A percentile compares a stretch with the other conserved stretches of the same genome.
Evolutionary conservation across 2,888 invertebrate species (phyloP).

Genomic region (Drosophila suboccidentalis): DNA sequence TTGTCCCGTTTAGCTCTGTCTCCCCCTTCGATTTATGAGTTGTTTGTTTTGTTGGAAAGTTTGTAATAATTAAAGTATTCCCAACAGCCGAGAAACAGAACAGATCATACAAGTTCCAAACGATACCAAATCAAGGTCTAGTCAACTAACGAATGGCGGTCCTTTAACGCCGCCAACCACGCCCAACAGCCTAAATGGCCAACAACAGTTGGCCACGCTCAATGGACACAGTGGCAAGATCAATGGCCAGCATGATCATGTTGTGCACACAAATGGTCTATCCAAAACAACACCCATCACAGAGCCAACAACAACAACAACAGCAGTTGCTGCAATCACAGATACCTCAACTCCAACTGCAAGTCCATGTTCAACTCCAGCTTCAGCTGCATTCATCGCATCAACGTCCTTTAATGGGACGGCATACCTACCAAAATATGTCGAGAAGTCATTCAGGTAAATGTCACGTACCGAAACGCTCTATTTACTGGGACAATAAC

Average conservation of each 20-base stretch:
- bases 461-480: conserved; percentile 57
- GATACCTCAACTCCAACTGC: conserved; percentile 24
- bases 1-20: conserved; percentile 6
- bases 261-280: conserved; percentile 40
- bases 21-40: conserved; percentile 21
- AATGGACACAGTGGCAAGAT: conserved; percentile 38
- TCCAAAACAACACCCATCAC: conserved; percentile 7
- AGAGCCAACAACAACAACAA: conserved; percentile 17
- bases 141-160: conserved; percentile 50
- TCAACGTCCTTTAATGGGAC: conserved; percentile 70
- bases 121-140: conserved; percentile 55
- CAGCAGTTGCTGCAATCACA: conserved; percentile 3
- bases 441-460: conserved; percentile 86
- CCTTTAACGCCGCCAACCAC: conserved; percentile 50
- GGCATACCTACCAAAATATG: conserved; percentile 85
- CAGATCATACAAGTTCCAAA: conserved; percentile 67
- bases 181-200: conserved; percentile 42
- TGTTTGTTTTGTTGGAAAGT: conserved; percentile 37
- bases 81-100: conserved; percentile 78
- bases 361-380: conserved; percentile 24
- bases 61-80: conserved; percentile 72
- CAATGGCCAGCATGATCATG: conserved; percentile 35
- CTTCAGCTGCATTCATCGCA: conserved; percentile 28
- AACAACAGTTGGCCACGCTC: conserved; percentile 38
- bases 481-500: conserved; percentile 23